Conservation (phyloP, 1,140 invertebrate species). For the Magallana ariakensis region DNA sequence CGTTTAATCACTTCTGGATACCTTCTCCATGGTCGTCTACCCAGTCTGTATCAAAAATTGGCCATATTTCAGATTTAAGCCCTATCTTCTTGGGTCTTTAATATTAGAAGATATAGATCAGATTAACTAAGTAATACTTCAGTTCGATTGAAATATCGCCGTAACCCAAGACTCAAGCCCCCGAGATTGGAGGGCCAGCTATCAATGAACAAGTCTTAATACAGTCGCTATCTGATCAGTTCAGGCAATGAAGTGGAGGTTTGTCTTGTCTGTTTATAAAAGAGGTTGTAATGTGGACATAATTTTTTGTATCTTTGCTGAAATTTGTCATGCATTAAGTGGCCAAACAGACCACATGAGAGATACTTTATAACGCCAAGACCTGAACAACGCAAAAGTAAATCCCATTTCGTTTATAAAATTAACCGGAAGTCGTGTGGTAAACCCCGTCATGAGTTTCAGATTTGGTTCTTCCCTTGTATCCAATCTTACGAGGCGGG, state of each 20-base stretch:
- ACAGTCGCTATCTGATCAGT: neutral
- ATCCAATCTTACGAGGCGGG: neutral
- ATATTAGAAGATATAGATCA: conserved; percentile 9
- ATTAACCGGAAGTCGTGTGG: neutral
- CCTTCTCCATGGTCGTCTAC: neutral
- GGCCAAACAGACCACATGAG: neutral
- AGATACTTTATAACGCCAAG: neutral
- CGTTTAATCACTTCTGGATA: conserved; percentile 9
- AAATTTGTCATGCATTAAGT: neutral
- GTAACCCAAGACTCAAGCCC: conserved; percentile 12
- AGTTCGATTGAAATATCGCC: conserved; percentile 31
- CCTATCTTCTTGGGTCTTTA: neutral
- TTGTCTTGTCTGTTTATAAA: neutral
- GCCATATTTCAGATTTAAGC: conserved; percentile 36
- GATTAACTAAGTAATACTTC: conserved; percentile 12
- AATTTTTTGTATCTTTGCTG: neutral
- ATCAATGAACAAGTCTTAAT: conserved; percentile 24
- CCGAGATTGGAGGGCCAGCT: neutral
- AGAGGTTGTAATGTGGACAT: conserved; percentile 11
- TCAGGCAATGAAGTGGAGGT: neutral
- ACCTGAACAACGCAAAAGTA: neutral
- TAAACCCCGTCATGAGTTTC: no score
- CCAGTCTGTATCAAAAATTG: neutral
- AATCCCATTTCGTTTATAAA: neutral
- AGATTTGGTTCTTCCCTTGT: no score